These are phyloP conservation scores for Ambastaia sidthimunki DNA, from an alignment of 2,797 vertebrate species.

Conservation along the genomic window DNA sequence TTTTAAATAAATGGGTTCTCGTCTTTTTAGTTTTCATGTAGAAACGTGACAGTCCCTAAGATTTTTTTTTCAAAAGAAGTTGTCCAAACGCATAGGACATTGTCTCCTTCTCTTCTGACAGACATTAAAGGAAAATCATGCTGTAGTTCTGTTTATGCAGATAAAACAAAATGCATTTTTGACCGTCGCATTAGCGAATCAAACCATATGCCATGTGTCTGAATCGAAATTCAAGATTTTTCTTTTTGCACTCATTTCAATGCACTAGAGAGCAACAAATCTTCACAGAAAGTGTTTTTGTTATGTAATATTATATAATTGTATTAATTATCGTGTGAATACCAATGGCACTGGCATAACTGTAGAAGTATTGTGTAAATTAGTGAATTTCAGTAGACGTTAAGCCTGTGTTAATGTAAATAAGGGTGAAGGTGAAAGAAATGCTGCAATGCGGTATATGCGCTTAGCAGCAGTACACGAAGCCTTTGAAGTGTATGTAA, in stretches of 20 bases:
- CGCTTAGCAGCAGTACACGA: slow-evolving; percentile 28
- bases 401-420: slow-evolving; percentile 72
- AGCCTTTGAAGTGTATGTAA: slow-evolving; percentile 22
- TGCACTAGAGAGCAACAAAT: neutral
- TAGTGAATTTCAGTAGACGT: slow-evolving; percentile 55
- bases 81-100: neutral
- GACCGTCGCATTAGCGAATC: neutral
- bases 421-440: slow-evolving; percentile 70
- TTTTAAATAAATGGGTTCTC: neutral
- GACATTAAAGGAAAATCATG: neutral
- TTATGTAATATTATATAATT: neutral
- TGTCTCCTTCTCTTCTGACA: neutral
- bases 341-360: neutral
- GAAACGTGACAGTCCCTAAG: neutral
- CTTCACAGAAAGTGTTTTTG: neutral
- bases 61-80: neutral
- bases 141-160: neutral
- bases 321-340: neutral
- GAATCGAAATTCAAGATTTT: neutral
- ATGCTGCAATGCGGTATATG: slow-evolving; percentile 82
- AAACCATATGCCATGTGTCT: neutral
- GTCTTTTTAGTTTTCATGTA: neutral
- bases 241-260: neutral
- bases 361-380: slow-evolving; percentile 14
- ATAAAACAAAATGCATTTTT: neutral